Evolutionary conservation across 2,888 invertebrate genomes (phyloP).

Genomic region (Drosophila infuscata): DNA sequence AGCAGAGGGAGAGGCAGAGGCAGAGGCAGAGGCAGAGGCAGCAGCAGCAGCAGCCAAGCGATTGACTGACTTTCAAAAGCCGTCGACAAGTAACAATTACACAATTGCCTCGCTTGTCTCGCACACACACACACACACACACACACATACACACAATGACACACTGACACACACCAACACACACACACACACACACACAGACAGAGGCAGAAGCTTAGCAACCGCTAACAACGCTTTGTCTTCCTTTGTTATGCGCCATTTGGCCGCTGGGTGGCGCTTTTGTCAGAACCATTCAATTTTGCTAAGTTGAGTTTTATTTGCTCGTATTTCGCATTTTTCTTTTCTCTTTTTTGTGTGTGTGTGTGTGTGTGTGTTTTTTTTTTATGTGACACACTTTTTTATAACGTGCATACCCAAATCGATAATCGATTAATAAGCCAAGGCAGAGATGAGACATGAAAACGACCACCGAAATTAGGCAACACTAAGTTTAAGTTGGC

Average conservation of each 20-base stretch:
- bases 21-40: neutral
- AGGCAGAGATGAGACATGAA: neutral
- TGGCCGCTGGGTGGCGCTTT: slow-evolving; percentile 41
- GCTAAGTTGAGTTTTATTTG: slow-evolving; percentile 31
- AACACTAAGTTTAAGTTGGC: neutral
- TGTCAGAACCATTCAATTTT: slow-evolving; percentile 44
- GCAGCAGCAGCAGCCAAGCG: slow-evolving; percentile 35
- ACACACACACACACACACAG: neutral
- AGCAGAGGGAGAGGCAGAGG: slow-evolving; percentile 6
- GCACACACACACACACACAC: slow-evolving; percentile 17
- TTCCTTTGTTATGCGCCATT: slow-evolving; percentile 43
- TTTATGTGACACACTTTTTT: slow-evolving; percentile 23
- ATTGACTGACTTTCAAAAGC: slow-evolving; percentile 44
- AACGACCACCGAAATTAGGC: slow-evolving; percentile 4
- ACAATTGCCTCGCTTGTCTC: slow-evolving; percentile 56
- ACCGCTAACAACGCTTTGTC: slow-evolving; percentile 55
- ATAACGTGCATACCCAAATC: slow-evolving; percentile 26
- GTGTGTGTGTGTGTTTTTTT: neutral
- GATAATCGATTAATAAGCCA: slow-evolving; percentile 48
- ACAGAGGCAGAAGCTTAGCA: slow-evolving; percentile 38
- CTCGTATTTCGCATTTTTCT: slow-evolving; percentile 13
- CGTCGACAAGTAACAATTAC: slow-evolving; percentile 58
- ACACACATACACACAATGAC: slow-evolving; percentile 9
- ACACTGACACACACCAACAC: neutral
- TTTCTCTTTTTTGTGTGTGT: neutral